Evolutionary conservation across 1,140 invertebrate species (phyloP), one percentile per base, ranked within the genome.

Genomic region (Aricia agestis): DNA sequence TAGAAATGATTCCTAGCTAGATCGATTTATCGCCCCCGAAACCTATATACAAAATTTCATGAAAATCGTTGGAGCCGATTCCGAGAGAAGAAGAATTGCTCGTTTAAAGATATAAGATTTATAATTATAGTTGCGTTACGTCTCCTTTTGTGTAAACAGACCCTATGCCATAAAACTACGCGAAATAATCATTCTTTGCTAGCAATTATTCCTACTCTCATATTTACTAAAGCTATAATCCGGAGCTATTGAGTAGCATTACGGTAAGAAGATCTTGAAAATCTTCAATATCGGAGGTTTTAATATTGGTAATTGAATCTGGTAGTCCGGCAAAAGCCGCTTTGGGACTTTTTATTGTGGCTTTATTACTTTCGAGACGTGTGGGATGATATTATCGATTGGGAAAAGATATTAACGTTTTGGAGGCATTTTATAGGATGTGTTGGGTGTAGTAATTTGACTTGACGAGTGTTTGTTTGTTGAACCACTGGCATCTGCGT

Each of bases 281-380:
- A 52, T 52, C 45, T 52, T 52, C 45, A 52, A 52, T 52, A 52
- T 52, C 45, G 58, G 11, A 63, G 59, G 59, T 25, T 19, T 19
- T 63, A 25, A 63, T 63, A 63, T 25, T 63, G 18, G 19, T 63
- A 25, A 63, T 63, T 63, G 59, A 19, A 63, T 63, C 59, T 63
- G 59, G 7, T 63, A 63, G 18, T 63, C 59, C 18, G 59, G 17
- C 19, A 25, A 63, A 63, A 63, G 59, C 59, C 59, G 18, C 18
- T 63, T 18, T 63, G 59, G 59, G 18, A 59, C 45, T 63, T 63
- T 63, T 63, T 63, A 63, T 63, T 19, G 19, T 25, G 19, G 10
- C 59, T 63, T 63, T 63, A 19, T 63, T 63, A 63, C 10, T 19
- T 63, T 63, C 18, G 1, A n/a, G 59, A 63, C 18, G 19, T 19